Conservation (phyloP, 2,888 invertebrate genomes). For the Drosophila mercatorum region DNA sequence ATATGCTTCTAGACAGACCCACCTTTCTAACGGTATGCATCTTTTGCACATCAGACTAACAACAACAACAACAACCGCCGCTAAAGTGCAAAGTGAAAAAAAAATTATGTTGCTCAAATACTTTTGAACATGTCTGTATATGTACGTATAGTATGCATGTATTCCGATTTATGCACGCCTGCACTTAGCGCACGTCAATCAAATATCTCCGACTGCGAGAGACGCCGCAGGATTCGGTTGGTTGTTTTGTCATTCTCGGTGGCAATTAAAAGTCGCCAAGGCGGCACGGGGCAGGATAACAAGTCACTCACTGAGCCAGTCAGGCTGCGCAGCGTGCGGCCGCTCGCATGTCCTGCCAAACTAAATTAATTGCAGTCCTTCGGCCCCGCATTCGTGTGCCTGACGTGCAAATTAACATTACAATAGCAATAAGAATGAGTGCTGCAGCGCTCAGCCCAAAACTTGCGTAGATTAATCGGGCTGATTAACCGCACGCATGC, state of each 20-base stretch:
- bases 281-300: constrained; percentile 43
- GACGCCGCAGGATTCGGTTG: constrained; percentile 49
- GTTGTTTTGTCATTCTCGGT: constrained; percentile 62
- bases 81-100: no score
- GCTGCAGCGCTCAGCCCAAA: constrained; percentile 23
- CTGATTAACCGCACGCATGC: constrained; percentile 72
- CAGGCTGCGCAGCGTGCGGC: constrained; percentile 51
- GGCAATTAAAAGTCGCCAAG: constrained; percentile 70
- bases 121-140: no score
- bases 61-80: no score
- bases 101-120: no score
- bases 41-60: no score
- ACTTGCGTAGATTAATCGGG: constrained; percentile 77
- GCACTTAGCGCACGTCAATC: constrained; percentile 69
- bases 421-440: constrained; percentile 41
- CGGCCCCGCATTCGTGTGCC: constrained; percentile 24
- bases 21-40: no score
- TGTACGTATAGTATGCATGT: background rate
- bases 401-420: constrained; percentile 77
- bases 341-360: constrained; percentile 74
- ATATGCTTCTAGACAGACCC: no score
- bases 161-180: constrained; percentile 21
- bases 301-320: constrained; percentile 37
- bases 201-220: constrained; percentile 67
- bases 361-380: constrained; percentile 76